Base-by-base conservation (phyloP, 1,140 invertebrate genomes). In the Homarus americanus region DNA sequence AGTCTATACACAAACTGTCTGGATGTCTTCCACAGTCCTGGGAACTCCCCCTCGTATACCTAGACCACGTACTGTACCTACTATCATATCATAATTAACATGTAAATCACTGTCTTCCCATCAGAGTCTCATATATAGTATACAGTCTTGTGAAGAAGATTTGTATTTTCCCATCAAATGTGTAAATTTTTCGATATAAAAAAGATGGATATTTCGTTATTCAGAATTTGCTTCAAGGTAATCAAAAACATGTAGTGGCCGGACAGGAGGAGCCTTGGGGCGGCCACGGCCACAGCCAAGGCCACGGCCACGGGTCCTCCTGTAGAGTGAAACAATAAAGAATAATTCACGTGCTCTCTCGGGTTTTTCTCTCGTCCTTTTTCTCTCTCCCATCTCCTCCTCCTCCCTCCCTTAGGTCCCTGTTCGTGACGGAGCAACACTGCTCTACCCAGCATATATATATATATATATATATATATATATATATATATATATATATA, bases 131-230 rank as follows among this genome's bases (percentile, higher is more conserved):
- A 28, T 12, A 69, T 69, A 69, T n/a, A n/a, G n/a, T n/a, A 1
- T 28, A 69, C 63, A 28, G 28, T 28, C 63, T 32, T 69, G 12
- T 1, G 63, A 69, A 69, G n/a, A 66, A 66, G 1, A 69, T 28
- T 17, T 58, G n/a, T 69, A 69, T 69, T 69, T 69, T 69, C 24
- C 24, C 32, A 69, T 69, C n/a, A 69, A 12, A 69, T 69, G n/a
- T 69, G 63, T 69, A 69, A 69, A 69, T 69, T 69, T 69, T 69
- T 69, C 63, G 63, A 28, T 69, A 69, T 5, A 69, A 28, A 69
- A 69, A 28, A 69, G 17, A 58, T 58, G 53, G 53, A 58, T 58
- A 58, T 69, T 69, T 69, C n/a, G 32, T 7, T 69, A 69, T n/a
- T n/a, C n/a, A 32, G 63, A 20, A 69, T 69, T 32, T 69, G 28